These are phyloP conservation scores for Sphecodes monilicornis DNA, from an alignment of 2,888 invertebrate species.

Conservation along the genomic window DNA sequence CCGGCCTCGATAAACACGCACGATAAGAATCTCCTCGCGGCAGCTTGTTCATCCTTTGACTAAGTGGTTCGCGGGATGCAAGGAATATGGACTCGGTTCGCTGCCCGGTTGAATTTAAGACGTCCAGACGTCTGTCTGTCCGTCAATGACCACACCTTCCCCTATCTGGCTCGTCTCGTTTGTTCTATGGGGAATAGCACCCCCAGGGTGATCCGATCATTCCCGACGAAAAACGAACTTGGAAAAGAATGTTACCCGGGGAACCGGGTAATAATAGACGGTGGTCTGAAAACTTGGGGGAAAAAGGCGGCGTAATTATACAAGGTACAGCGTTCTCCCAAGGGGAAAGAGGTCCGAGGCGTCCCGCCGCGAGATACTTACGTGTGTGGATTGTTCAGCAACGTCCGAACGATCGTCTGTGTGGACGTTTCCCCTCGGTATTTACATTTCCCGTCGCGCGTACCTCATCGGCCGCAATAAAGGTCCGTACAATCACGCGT, in stretches of 20 bases:
- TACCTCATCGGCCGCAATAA: conserved; percentile 44
- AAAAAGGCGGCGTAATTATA: conserved; percentile 40
- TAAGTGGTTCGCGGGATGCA: conserved; percentile 71
- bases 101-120: conserved; percentile 69
- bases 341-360: background rate
- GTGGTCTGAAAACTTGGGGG: conserved; percentile 16
- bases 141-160: conserved; percentile 51
- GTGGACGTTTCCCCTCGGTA: conserved; percentile 26
- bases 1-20: conserved; percentile 67
- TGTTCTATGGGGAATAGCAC: background rate
- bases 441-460: conserved; percentile 54
- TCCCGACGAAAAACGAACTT: background rate
- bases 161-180: conserved; percentile 20
- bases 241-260: background rate
- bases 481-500: conserved; percentile 47
- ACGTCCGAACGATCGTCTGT: conserved; percentile 15
- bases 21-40: conserved; percentile 73
- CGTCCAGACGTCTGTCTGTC: conserved; percentile 69
- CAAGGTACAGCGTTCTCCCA: background rate
- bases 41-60: conserved; percentile 64
- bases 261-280: conserved; percentile 27
- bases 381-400: conserved; percentile 35
- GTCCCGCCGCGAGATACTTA: conserved; percentile 21
- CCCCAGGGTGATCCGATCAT: background rate
- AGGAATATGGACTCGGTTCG: conserved; percentile 65